phyloP scores from a whole-genome alignment of 2,797 vertebrate genomes.

The Melanotaenia parkinsoni region DNA sequence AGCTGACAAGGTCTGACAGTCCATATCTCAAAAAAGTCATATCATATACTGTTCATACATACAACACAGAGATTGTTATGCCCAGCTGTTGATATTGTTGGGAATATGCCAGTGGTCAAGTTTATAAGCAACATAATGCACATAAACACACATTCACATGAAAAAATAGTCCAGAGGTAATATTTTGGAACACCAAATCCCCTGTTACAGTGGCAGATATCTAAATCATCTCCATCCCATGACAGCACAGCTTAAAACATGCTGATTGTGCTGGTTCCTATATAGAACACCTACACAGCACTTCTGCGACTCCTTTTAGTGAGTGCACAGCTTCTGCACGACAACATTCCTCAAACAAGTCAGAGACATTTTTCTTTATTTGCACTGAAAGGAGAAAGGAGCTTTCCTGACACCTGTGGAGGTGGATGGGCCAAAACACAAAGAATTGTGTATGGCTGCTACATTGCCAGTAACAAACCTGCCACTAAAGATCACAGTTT shows the following conservation, averaged over 20 bases:
- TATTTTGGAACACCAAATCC: constrained; percentile 28
- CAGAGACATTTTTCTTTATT: constrained; percentile 36
- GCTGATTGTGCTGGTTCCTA: constrained; percentile 63
- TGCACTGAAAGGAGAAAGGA: constrained; percentile 37
- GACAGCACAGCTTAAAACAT: constrained; percentile 53
- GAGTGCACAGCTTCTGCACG: constrained; percentile 23
- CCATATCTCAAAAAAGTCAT: constrained; percentile 10
- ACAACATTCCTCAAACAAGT: constrained; percentile 42
- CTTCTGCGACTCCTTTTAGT: constrained; percentile 61
- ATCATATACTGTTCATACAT: constrained; percentile 21
- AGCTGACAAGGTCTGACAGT: constrained; percentile 60
- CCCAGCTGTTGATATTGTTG: constrained; percentile 28
- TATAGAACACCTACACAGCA: constrained; percentile 62
- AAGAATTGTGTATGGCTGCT: constrained; percentile 18
- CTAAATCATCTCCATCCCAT: constrained; percentile 63
- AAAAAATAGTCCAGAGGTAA: constrained; percentile 47
- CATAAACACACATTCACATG: constrained; percentile 18
- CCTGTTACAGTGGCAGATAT: constrained; percentile 50
- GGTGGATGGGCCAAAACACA: constrained; percentile 3
- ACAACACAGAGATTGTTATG: constrained; percentile 24
- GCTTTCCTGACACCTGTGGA: constrained; percentile 47
- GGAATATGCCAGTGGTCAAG: constrained; percentile 17
- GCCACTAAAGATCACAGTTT: constrained; percentile 66
- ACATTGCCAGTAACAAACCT: constrained; percentile 42
- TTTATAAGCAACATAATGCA: constrained; percentile 16